Conservation (phyloP, 2,797 vertebrate species). For the Spinus pinus region DNA sequence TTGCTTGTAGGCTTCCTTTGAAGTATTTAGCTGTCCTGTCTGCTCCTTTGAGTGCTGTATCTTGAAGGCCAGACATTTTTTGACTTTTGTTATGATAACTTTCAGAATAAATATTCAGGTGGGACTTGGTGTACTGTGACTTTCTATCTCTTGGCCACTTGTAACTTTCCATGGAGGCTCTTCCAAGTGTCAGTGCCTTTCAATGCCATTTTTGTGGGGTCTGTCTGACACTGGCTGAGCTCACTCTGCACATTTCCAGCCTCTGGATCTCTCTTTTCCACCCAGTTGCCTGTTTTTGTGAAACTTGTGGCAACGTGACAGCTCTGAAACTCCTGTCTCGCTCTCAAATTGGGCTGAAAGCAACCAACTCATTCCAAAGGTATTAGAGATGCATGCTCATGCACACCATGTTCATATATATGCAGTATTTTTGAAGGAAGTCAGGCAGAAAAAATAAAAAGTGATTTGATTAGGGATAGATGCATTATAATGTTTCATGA, state of each 20-base stretch:
- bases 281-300: neutral
- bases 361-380: neutral
- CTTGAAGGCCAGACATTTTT: neutral
- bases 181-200: neutral
- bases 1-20: neutral
- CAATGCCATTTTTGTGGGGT: neutral
- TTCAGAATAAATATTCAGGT: neutral
- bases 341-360: slow-evolving; percentile 23
- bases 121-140: neutral
- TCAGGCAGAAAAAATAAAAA: slow-evolving; percentile 27
- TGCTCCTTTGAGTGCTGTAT: neutral
- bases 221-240: neutral
- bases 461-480: slow-evolving; percentile 25
- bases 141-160: neutral
- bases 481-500: neutral
- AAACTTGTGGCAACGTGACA: neutral
- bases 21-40: neutral
- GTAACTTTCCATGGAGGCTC: neutral
- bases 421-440: neutral
- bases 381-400: slow-evolving; percentile 37
- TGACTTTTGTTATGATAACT: neutral
- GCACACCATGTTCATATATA: neutral
- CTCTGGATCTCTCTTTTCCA: neutral
- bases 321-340: neutral
- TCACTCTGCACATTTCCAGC: neutral